Evolutionary conservation across 2,888 invertebrate species (phyloP).

Genomic region (Eumerus sabulonum): DNA sequence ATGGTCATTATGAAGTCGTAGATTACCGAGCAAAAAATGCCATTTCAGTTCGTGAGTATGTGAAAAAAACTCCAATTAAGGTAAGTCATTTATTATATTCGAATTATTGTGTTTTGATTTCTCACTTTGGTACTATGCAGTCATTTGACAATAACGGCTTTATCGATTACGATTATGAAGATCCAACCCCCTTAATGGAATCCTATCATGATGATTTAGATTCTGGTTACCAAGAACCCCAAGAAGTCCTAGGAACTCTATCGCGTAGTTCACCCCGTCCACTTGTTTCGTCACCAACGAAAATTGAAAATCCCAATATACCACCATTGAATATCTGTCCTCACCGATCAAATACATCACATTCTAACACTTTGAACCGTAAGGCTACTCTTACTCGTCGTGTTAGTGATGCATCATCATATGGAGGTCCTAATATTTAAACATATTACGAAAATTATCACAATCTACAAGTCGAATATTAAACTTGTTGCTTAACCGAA

Average conservation of each 20-base stretch:
- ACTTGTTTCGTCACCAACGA: constrained; percentile 88
- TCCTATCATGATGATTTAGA: constrained; percentile 84
- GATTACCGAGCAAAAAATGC: constrained; percentile 79
- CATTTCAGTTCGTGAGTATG: constrained; percentile 74
- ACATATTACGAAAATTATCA: constrained; percentile 5
- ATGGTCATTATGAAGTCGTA: constrained; percentile 86
- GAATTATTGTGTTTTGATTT: not conserved
- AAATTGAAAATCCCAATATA: constrained; percentile 88
- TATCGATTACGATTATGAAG: constrained; percentile 90
- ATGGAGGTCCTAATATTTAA: constrained; percentile 77
- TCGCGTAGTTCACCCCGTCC: constrained; percentile 81
- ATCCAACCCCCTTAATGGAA: constrained; percentile 87
- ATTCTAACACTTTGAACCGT: constrained; percentile 78
- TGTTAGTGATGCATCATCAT: constrained; percentile 77
- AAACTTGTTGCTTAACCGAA: constrained; percentile 42
- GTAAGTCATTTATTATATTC: constrained; percentile 67
- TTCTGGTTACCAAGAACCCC: constrained; percentile 80
- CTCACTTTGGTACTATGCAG: constrained; percentile 70
- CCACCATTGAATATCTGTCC: constrained; percentile 87
- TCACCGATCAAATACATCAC: constrained; percentile 73
- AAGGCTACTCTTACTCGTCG: constrained; percentile 77
- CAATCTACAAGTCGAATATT: too few relatives aligned
- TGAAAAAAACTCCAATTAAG: constrained; percentile 76
- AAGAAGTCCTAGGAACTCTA: constrained; percentile 77
- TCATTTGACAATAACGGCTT: constrained; percentile 87